Conservation (phyloP, 2,113 vertebrate genomes). For the Amphiprion percula region DNA sequence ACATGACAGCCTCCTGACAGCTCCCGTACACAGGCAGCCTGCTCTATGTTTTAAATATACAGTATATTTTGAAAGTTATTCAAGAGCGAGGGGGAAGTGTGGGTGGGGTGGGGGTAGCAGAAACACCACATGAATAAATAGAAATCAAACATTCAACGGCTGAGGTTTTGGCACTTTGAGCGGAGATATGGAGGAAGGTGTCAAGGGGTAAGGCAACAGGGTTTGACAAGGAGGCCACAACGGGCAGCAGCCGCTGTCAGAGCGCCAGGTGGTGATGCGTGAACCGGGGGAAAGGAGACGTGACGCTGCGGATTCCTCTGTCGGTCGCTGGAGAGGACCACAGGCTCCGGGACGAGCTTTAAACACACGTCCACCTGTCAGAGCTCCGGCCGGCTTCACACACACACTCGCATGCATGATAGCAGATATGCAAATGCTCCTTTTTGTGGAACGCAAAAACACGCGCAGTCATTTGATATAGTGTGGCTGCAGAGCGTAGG, state of each 20-base stretch:
- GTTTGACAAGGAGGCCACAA: conserved; percentile 71
- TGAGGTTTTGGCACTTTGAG: conserved; percentile 73
- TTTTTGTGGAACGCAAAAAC: conserved; percentile 17
- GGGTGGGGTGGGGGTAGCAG: conserved; percentile 4
- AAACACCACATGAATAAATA: conserved; percentile 78
- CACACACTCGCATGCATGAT: conserved; percentile 24
- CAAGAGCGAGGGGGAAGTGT: conserved; percentile 30
- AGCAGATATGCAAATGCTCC: conserved; percentile 6
- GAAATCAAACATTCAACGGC: conserved; percentile 72
- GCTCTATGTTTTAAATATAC: conserved; percentile 71
- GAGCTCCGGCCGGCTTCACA: conserved; percentile 35
- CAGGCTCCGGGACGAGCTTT: conserved; percentile 28
- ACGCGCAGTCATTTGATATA: conserved; percentile 4
- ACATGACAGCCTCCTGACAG: conserved; percentile 82
- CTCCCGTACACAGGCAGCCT: conserved; percentile 68
- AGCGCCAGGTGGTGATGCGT: conserved; percentile 81
- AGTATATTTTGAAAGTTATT: conserved; percentile 71
- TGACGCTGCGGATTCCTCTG: conserved; percentile 42
- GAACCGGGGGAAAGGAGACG: conserved; percentile 64
- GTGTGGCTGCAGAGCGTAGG: not conserved
- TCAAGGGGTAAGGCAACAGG: conserved; percentile 68
- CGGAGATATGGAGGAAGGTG: conserved; percentile 64
- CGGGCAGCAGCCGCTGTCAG: conserved; percentile 78
- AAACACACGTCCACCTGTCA: conserved; percentile 64
- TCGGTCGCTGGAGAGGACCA: conserved; percentile 39